Percentiles rank a stretch among this genome's conserved stretches.
These are phyloP conservation scores for Halcyon chelicuti DNA, from an alignment of 2,797 vertebrate genomes.

Conservation along the genomic window DNA sequence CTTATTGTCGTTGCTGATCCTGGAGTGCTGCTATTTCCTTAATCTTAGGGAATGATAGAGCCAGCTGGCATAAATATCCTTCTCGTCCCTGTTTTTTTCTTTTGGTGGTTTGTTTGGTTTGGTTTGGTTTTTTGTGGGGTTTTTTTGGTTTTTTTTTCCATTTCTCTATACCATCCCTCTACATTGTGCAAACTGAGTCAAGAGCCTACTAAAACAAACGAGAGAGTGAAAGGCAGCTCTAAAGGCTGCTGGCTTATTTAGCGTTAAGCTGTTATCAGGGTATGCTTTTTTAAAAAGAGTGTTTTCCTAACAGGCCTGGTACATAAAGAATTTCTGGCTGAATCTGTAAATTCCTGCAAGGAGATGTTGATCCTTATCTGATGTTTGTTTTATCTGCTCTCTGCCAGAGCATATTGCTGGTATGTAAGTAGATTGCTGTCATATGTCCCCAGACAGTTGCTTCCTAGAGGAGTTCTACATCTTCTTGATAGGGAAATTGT, in stretches of 20 bases:
- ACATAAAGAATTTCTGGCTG: slow-evolving; percentile 21
- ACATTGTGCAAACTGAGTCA: not conserved
- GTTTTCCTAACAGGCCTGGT: not conserved
- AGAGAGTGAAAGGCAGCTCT: not conserved
- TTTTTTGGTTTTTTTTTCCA: not conserved
- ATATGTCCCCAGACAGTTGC: not conserved
- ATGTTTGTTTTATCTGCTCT: slow-evolving; percentile 24
- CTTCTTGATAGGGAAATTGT: not conserved
- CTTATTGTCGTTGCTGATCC: not conserved
- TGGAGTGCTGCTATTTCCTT: not conserved
- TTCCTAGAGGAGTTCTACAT: not conserved
- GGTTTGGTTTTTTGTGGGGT: fast-evolving
- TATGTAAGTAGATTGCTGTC: not conserved
- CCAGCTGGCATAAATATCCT: not conserved
- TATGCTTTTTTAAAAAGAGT: not conserved
- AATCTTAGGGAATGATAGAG: not conserved
- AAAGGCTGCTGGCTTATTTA: slow-evolving; percentile 11
- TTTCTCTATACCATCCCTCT: not conserved
- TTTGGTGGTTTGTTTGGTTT: not conserved
- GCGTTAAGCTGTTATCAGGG: not conserved
- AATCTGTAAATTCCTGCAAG: not conserved
- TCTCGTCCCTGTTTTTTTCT: not conserved
- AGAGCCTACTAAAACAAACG: not conserved
- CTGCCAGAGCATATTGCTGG: not conserved
- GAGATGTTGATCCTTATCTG: slow-evolving; percentile 3